Conservation (phyloP, 1,140 invertebrate species). For the Spodoptera litura region DNA sequence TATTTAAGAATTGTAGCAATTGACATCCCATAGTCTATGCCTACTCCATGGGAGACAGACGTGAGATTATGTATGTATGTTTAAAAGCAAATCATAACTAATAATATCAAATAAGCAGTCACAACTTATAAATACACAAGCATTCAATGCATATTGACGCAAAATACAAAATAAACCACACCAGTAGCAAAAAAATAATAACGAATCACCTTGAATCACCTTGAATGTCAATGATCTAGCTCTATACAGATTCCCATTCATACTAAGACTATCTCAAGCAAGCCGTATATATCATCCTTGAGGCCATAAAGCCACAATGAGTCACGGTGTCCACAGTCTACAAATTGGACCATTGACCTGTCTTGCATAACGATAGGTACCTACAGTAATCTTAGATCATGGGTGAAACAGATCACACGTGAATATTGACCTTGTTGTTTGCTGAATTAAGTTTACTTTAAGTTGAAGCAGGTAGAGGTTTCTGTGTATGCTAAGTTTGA, state of each 20-base stretch:
- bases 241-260: slow-evolving; percentile 20
- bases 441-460: not conserved
- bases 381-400: slow-evolving; percentile 38
- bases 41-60: no score
- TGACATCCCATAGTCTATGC: no score
- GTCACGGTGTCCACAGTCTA: slow-evolving; percentile 45
- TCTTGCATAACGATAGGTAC: slow-evolving; percentile 63
- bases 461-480: not conserved
- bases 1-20: no score
- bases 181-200: not conserved
- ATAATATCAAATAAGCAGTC: no score
- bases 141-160: no score
- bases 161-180: no score
- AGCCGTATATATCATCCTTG: not conserved
- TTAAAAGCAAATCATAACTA: not conserved
- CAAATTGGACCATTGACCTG: slow-evolving; percentile 61
- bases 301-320: slow-evolving; percentile 26
- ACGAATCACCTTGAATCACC: not conserved
- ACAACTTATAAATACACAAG: no score
- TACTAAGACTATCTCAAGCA: not conserved
- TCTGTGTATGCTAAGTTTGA: no score
- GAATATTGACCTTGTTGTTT: not conserved
- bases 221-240: not conserved
- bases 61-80: no score
- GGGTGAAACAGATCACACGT: slow-evolving; percentile 28